These are phyloP conservation scores for Morus bassanus DNA, from an alignment of 2,797 vertebrate genomes.

Conservation along the genomic window DNA sequence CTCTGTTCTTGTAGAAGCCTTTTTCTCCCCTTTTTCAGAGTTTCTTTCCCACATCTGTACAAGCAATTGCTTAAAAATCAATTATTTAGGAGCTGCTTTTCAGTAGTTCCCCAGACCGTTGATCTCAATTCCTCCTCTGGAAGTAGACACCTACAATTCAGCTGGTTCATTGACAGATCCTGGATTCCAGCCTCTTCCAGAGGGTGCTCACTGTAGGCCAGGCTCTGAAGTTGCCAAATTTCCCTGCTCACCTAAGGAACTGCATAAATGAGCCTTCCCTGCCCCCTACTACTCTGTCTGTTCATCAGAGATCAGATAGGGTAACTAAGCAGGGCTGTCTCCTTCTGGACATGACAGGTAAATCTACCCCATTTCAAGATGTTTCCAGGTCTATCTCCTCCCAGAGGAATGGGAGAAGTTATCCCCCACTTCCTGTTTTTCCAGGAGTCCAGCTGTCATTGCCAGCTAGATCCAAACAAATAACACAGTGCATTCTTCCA, in stretches of 20 bases:
- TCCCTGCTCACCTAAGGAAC: neutral
- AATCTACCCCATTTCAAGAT: neutral
- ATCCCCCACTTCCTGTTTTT: neutral
- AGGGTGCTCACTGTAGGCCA: neutral
- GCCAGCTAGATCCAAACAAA: neutral
- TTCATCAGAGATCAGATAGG: neutral
- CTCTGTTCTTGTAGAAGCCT: neutral
- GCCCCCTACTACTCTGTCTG: rapidly evolving
- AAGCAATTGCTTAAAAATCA: neutral
- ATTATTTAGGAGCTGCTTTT: neutral
- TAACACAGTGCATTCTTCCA: neutral
- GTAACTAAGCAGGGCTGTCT: neutral
- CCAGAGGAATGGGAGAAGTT: neutral
- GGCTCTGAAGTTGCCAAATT: neutral
- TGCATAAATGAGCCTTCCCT: neutral
- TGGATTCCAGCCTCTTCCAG: neutral
- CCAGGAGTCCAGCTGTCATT: neutral
- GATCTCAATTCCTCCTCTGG: neutral
- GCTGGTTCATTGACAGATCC: neutral
- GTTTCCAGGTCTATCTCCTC: neutral
- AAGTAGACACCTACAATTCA: neutral
- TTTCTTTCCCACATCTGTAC: neutral
- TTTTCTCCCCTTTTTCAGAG: neutral
- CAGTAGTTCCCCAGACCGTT: neutral
- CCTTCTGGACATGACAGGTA: neutral